Evolutionary conservation across 2,888 invertebrate species (phyloP), one percentile per base, ranked within the genome.

Genomic region (Acronicta aceris): DNA sequence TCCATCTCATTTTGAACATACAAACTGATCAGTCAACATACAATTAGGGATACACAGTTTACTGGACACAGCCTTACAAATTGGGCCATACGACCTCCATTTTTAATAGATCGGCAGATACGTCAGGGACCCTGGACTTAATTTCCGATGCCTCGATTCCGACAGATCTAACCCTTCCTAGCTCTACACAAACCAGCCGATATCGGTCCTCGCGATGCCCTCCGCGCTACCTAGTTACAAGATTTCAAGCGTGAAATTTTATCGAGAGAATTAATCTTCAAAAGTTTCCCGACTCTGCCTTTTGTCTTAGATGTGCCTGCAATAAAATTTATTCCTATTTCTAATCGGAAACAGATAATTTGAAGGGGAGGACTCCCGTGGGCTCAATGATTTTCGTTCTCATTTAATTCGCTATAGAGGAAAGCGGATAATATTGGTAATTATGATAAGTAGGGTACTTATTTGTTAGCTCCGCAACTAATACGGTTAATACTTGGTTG

Each of bases 211-310:
- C 79, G 81, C 82, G 71, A 68, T 81, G 83, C 83, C 86, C 85
- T 85, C 81, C 71, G 71, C 85, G 88, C 86, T 69, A 74, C 74
- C 88, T 88, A 89, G 89, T 88, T 86, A 86, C 81, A 87, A 82
- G 80, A 87, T 82, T 87, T 89, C 86, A 87, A 89, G 87, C 91
- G 92, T 90, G 90, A 92, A 93, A 92, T 94, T 93, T 93, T 93
- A 94, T 94, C 94, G 87, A 81, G 84, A 86, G 89, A 92, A 93
- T 94, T 92, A 94, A 94, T 93, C 94, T 92, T 84, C 77, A 89
- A 89, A 90, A 92, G 86, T 92, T 90, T 83, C 81, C 82, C 84
- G 74, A 74, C 73, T 75, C 75, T 78, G 86, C 86, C 90, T 88
- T 90, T 93, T 92, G 88, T 91, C 91, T 91, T 84, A 87, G 83